Base-by-base conservation (phyloP, 1,140 invertebrate species). In the Prorops nasuta region DNA sequence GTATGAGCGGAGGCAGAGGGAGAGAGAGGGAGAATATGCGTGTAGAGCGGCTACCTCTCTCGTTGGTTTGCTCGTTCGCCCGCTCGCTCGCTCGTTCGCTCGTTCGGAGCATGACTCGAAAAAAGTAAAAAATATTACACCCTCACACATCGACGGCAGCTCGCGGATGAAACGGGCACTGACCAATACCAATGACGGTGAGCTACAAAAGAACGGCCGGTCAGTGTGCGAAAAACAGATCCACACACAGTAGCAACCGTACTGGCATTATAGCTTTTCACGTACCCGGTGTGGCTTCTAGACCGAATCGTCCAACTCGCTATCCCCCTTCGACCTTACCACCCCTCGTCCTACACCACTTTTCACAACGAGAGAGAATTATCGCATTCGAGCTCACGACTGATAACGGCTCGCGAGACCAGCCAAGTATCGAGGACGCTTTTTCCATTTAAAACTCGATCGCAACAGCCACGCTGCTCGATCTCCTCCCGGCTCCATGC, bases 61-160 rank as follows among this genome's bases (percentile, higher is more conserved):
- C n/a, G n/a, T n/a, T n/a, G n/a, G n/a, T n/a, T n/a, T n/a, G n/a
- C n/a, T n/a, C n/a, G n/a, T n/a, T n/a, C n/a, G n/a, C n/a, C n/a
- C n/a, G n/a, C n/a, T n/a, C n/a, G n/a, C n/a, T n/a, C n/a, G n/a
- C n/a, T n/a, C n/a, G 32, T 24, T 38, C 38, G 31, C 43, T 39
- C 43, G 47, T 42, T 48, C 56, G 51, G 47, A 15, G 16, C 37
- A 28, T 19, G 48, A 51, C 59, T 65, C 71, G 60, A 66, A 67
- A 28, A 70, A 63, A 69, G 69, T 66, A 76, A 73, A 71, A 73
- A 74, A 76, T 74, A 76, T 76, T 74, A 76, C 71, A 72, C 64
- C 64, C 67, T 66, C 66, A 60, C 63, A 67, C 63, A 71, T 60
- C 66, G 63, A 59, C 68, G 65, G 60, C 62, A 56, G 64, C 60